A percentile compares a stretch with the other conserved stretches of the same genome.
These are phyloP conservation scores for Cydia fagiglandana DNA, from an alignment of 1,140 invertebrate genomes.

Conservation along the genomic window DNA sequence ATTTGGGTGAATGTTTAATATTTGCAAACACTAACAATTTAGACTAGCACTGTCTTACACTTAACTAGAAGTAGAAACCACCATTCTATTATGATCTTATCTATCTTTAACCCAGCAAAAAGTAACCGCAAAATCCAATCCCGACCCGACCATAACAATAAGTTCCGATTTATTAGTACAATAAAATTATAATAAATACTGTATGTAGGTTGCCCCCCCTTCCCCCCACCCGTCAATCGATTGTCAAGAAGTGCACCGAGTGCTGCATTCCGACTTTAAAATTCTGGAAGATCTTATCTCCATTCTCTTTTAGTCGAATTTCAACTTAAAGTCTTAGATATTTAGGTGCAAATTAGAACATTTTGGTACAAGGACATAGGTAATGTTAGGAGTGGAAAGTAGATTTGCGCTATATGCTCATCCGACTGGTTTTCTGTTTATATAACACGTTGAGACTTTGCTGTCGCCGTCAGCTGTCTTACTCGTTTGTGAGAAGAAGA, in stretches of 20 bases:
- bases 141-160: constrained; percentile 8
- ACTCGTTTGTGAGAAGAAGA: background rate
- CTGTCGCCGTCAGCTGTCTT: background rate
- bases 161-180: constrained; percentile 22
- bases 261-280: constrained; percentile 47
- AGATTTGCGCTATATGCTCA: constrained; percentile 15
- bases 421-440: constrained; percentile 8
- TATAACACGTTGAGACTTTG: background rate
- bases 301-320: background rate
- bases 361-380: background rate
- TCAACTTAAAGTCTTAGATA: background rate
- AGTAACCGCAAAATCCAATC: constrained; percentile 17
- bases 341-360: background rate
- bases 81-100: no score
- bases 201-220: constrained; percentile 22
- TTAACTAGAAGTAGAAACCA: no score
- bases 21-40: no score
- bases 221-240: constrained; percentile 73
- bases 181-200: constrained; percentile 31
- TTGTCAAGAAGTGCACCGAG: constrained; percentile 74
- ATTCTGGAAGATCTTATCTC: constrained; percentile 41
- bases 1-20: no score
- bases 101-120: background rate
- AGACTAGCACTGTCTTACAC: no score
- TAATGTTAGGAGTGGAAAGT: background rate